Conservation (phyloP, 2,888 invertebrate genomes). For the Oscheius sp. region DNA sequence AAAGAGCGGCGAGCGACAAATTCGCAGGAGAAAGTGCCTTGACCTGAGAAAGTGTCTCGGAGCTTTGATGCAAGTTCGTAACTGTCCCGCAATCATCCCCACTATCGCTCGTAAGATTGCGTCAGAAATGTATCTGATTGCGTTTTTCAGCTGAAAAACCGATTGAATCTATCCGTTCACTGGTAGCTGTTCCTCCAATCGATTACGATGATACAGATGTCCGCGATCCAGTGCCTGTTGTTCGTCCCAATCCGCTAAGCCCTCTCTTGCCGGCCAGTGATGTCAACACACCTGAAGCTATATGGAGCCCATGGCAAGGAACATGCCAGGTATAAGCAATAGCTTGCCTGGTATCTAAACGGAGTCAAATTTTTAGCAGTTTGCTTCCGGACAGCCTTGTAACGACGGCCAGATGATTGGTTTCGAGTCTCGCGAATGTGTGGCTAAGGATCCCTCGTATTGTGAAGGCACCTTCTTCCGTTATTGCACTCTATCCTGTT, state of each 20-base stretch:
- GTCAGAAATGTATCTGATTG: neutral
- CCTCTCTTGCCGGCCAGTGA: conserved; percentile 15
- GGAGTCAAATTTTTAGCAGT: conserved; percentile 58
- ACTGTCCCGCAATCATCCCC: conserved; percentile 53
- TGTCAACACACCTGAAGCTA: conserved; percentile 44
- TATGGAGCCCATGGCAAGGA: conserved; percentile 70
- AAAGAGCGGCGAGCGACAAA: conserved; percentile 67
- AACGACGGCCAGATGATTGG: conserved; percentile 71
- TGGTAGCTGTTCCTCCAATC: conserved; percentile 21
- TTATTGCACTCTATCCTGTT: conserved; percentile 65
- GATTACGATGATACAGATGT: conserved; percentile 29
- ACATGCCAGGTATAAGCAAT: conserved; percentile 59
- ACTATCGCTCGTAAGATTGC: conserved; percentile 36
- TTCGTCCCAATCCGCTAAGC: neutral
- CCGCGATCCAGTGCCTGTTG: conserved; percentile 29
- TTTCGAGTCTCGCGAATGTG: conserved; percentile 72
- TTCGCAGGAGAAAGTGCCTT: conserved; percentile 70
- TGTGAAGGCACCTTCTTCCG: conserved; percentile 73
- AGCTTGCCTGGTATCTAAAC: neutral
- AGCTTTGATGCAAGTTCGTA: conserved; percentile 65
- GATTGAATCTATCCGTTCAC: conserved; percentile 33
- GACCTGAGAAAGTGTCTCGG: conserved; percentile 67
- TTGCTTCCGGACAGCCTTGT: conserved; percentile 72
- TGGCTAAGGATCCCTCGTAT: conserved; percentile 69
- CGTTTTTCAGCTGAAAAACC: conserved; percentile 17